These are phyloP conservation scores for Blastobasis lacticolella DNA, from an alignment of 2,888 invertebrate genomes.

Conservation along the genomic window DNA sequence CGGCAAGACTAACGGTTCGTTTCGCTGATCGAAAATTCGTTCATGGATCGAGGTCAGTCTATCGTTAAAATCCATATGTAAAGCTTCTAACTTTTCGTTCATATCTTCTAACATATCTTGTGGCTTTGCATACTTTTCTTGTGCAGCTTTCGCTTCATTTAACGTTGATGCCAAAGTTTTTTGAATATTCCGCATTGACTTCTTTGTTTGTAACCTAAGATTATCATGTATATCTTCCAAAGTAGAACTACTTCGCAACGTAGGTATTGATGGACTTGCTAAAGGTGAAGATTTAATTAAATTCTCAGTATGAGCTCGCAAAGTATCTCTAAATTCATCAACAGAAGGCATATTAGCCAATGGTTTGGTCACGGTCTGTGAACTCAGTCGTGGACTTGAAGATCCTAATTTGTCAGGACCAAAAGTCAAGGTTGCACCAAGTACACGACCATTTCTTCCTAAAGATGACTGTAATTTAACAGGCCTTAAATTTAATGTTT, in stretches of 20 bases:
- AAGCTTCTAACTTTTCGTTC: conserved; percentile 43
- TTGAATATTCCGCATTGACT: conserved; percentile 35
- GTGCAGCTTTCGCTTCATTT: conserved; percentile 14
- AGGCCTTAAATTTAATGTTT: conserved; percentile 32
- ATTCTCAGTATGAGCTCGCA: conserved; percentile 20
- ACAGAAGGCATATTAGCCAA: conserved; percentile 22
- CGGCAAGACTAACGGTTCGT: too few species aligned
- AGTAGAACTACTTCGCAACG: too few species aligned
- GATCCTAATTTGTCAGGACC: conserved; percentile 17
- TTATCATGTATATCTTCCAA: conserved; percentile 17
- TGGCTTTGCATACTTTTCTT: conserved; percentile 24
- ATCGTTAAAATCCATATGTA: conserved; percentile 49
- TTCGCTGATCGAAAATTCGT: conserved; percentile 15
- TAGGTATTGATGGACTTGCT: background rate
- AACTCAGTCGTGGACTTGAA: conserved; percentile 3
- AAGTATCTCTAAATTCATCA: conserved; percentile 20
- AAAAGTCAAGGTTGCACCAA: conserved; percentile 26
- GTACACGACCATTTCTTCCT: conserved; percentile 21
- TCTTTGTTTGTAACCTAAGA: conserved; percentile 31
- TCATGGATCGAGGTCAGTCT: conserved; percentile 40
- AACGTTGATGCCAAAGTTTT: conserved; percentile 31
- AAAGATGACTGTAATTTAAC: conserved; percentile 31
- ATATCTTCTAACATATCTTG: conserved; percentile 41
- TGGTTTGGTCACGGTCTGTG: conserved; percentile 9
- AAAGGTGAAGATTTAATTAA: conserved; percentile 21